Conservation (phyloP, 2,888 invertebrate genomes). For the Melinopterus prodromus region DNA sequence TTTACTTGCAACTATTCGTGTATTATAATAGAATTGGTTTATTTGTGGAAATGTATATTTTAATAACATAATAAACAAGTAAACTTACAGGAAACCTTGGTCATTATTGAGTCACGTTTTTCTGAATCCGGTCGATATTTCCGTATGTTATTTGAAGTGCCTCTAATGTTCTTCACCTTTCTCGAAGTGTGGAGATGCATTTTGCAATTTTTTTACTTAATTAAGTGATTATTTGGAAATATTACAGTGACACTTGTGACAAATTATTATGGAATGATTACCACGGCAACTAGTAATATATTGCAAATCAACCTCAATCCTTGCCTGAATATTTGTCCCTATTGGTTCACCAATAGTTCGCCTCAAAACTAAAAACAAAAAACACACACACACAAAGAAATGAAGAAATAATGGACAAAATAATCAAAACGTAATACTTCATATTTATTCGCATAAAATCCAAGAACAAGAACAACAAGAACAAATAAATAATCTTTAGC, state of each 20-base stretch:
- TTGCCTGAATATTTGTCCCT: too few species aligned
- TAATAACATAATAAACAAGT: too few species aligned
- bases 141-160: not conserved
- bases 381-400: too few species aligned
- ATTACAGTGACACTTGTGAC: not conserved
- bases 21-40: too few species aligned
- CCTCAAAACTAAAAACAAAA: not conserved
- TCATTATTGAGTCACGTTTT: not conserved
- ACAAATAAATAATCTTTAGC: not conserved
- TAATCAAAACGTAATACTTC: not conserved
- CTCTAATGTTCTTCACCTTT: not conserved
- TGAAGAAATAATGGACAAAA: not conserved
- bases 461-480: not conserved
- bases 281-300: not conserved
- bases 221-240: not conserved
- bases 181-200: not conserved
- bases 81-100: not conserved
- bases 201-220: not conserved
- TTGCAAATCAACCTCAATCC: too few species aligned
- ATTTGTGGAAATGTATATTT: too few species aligned
- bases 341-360: too few species aligned
- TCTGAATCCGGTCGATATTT: not conserved
- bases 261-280: not conserved
- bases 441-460: not conserved
- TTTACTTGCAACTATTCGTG: too few species aligned